phyloP scores from a whole-genome alignment of 2,113 vertebrate genomes.

The Atrichornis clamosus region DNA sequence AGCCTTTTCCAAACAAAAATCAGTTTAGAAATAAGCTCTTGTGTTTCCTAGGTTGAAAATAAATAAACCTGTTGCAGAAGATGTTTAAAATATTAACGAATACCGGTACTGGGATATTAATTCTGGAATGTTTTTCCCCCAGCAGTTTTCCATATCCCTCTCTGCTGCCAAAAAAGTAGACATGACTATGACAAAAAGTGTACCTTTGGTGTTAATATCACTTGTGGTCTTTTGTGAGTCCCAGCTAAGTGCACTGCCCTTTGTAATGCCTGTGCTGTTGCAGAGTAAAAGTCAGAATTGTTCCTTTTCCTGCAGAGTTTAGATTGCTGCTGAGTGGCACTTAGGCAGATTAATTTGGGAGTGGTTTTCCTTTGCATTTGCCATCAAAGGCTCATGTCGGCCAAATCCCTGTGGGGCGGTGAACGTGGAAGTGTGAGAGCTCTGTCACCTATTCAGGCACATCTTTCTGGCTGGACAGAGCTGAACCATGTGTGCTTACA shows the following conservation, averaged over 20 bases:
- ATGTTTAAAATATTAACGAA: neutral
- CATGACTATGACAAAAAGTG: neutral
- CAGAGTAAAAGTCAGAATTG: neutral
- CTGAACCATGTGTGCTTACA: rapidly evolving
- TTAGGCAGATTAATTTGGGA: neutral
- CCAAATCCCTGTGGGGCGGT: neutral
- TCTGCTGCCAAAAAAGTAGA: neutral
- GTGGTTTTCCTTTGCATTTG: neutral
- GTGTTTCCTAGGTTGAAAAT: neutral
- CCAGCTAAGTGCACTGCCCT: neutral
- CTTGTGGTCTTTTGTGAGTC: neutral
- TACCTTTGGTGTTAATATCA: neutral
- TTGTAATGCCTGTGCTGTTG: neutral
- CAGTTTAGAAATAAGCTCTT: neutral
- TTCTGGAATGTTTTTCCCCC: neutral
- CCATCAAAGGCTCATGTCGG: neutral
- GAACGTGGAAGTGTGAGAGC: neutral
- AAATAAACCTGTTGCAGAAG: neutral
- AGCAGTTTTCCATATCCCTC: neutral
- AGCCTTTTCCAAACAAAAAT: neutral
- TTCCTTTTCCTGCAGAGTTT: neutral
- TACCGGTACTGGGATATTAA: neutral
- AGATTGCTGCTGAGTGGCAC: neutral
- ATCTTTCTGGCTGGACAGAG: neutral
- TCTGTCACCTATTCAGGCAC: neutral